Evolutionary conservation across 1,140 invertebrate genomes (phyloP).

Genomic region (Cydia splendana): DNA sequence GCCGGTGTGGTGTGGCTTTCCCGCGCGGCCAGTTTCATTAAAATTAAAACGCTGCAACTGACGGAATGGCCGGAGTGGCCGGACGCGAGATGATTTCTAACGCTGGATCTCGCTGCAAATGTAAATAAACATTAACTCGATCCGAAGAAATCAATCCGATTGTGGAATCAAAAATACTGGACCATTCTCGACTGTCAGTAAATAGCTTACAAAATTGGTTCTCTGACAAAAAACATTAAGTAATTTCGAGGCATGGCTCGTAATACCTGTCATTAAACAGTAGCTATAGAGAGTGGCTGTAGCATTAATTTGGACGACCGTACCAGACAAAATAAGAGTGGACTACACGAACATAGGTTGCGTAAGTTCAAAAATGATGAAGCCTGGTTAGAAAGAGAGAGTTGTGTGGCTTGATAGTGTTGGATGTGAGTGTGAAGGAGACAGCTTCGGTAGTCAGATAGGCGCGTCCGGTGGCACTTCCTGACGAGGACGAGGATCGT

Average conservation of each 20-base stretch:
- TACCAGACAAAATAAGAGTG: slow-evolving; percentile 69
- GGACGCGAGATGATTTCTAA: slow-evolving; percentile 76
- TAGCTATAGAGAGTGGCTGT: slow-evolving; percentile 53
- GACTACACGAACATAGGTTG: slow-evolving; percentile 43
- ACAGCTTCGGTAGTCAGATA: slow-evolving; percentile 76
- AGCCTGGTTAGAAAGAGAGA: slow-evolving; percentile 51
- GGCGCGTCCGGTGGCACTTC: slow-evolving; percentile 73
- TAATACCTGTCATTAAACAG: slow-evolving; percentile 56
- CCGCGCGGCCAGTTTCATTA: slow-evolving; percentile 77
- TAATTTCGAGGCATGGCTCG: slow-evolving; percentile 41
- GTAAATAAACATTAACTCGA: slow-evolving; percentile 19
- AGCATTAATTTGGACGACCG: slow-evolving; percentile 54
- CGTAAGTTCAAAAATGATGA: slow-evolving; percentile 52
- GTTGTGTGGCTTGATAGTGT: slow-evolving; percentile 45
- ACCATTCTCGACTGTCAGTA: slow-evolving; percentile 19
- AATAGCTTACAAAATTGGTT: slow-evolving; percentile 26
- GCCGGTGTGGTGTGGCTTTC: slow-evolving; percentile 76
- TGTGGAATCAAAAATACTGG: slow-evolving; percentile 10
- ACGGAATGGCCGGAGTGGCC: slow-evolving; percentile 75
- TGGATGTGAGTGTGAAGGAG: slow-evolving; percentile 67
- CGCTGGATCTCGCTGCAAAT: slow-evolving; percentile 37
- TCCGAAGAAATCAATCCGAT: slow-evolving; percentile 5
- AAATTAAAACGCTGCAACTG: slow-evolving; percentile 75
- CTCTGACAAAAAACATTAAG: slow-evolving; percentile 26
- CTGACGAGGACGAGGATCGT: slow-evolving; percentile 49